Base-by-base conservation (phyloP, 2,888 invertebrate genomes). In the Plagodis pulveraria region DNA sequence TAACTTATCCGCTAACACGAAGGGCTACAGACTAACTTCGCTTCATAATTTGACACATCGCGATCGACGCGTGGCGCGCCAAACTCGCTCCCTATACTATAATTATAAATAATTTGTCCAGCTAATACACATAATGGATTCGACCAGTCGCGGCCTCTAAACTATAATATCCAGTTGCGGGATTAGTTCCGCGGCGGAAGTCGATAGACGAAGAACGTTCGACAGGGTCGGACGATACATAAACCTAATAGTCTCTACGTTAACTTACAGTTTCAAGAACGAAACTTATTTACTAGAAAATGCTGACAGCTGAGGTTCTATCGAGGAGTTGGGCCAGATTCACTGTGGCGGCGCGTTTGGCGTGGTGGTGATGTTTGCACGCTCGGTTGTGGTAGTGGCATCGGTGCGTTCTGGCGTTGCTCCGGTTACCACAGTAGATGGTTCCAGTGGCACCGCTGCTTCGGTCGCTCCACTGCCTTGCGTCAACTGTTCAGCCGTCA, bases 81-180 rank as follows among this genome's bases (percentile, higher is more conserved):
- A 62, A 69, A 65, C 73, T 73, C 78, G 74, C 71, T 77, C 73
- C 70, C 71, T 79, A 81, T 71, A 60, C 47, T 66, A 80, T 83
- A 82, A 69, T 68, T 74, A 87, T 86, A 87, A 89, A 89, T 89
- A 89, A 86, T 89, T 89, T 90, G 89, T 90, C 91, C 90, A 84
- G 80, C 85, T 89, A 86, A 77, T 81, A 84, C 81, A 81, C 78
- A 80, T 81, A 78, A 73, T 78, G 43, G 61, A 56, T 80, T 79
- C 73, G 81, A 81, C 81, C 83, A 70, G 76, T 70, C 60, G 60
- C 77, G 77, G 77, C 64, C 78, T 76, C 81, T 83, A 84, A 65
- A 67, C 69, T 71, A 78, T 74, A 76, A 69, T 74, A 80, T 72
- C 68, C 74, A 63, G 58, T 59, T 53, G 57, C 60, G 45, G 45